Conservation (phyloP, 2,888 invertebrate species). For the Caradrina kadenii region DNA sequence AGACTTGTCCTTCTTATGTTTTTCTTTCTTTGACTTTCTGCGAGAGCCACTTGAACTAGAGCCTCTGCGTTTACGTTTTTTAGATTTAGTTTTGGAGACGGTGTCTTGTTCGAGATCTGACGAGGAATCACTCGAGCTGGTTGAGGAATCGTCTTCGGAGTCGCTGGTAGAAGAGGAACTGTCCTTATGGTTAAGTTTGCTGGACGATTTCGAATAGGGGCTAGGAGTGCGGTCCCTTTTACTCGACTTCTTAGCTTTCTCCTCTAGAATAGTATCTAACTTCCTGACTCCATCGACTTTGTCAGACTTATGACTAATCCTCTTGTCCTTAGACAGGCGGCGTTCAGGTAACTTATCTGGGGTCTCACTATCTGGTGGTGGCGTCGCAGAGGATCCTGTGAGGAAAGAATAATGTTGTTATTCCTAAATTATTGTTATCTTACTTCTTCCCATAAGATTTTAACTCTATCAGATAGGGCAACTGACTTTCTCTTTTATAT, state of each 20-base stretch:
- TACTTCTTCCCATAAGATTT: too few relatives aligned
- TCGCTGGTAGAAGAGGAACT: slow-evolving; percentile 83
- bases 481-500: too few relatives aligned
- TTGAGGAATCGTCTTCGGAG: slow-evolving; percentile 81
- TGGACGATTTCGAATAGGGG: slow-evolving; percentile 70
- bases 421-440: not conserved
- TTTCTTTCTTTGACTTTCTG: slow-evolving; percentile 78
- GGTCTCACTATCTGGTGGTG: slow-evolving; percentile 79
- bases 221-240: slow-evolving; percentile 80
- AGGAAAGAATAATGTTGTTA: slow-evolving; percentile 4
- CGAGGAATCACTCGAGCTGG: slow-evolving; percentile 75
- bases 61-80: slow-evolving; percentile 81
- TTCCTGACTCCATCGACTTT: slow-evolving; percentile 78
- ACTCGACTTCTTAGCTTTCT: slow-evolving; percentile 77
- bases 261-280: slow-evolving; percentile 79
- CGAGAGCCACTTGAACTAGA: slow-evolving; percentile 79
- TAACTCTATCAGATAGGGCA: too few relatives aligned
- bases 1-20: slow-evolving; percentile 75
- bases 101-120: slow-evolving; percentile 75
- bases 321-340: slow-evolving; percentile 80
- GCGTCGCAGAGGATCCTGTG: slow-evolving; percentile 83
- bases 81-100: slow-evolving; percentile 73
- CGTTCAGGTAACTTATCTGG: slow-evolving; percentile 81
- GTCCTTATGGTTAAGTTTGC: slow-evolving; percentile 79
- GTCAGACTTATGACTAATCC: slow-evolving; percentile 79